Conservation (phyloP, 2,113 vertebrate species). For the Hippocampus mohnikei region DNA sequence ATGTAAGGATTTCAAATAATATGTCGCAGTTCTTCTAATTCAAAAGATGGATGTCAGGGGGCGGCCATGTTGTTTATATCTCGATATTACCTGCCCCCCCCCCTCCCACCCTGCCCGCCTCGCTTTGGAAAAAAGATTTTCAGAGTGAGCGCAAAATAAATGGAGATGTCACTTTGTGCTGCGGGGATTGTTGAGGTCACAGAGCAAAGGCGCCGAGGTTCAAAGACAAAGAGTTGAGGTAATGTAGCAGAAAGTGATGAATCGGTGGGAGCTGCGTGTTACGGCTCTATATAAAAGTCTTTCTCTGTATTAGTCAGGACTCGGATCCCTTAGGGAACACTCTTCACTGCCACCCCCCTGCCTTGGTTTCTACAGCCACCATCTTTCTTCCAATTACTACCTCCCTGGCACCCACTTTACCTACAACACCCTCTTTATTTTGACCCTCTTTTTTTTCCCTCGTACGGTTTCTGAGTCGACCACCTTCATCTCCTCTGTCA, state of each 20-base stretch:
- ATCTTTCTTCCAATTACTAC: slow-evolving; percentile 59
- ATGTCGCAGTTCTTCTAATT: not conserved
- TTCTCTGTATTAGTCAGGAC: slow-evolving; percentile 53
- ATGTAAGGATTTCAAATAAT: not conserved
- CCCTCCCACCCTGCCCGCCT: not conserved
- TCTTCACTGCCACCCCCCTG: slow-evolving; percentile 30
- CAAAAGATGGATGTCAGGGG: not conserved
- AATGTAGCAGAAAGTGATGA: slow-evolving; percentile 46
- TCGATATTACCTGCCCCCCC: not conserved
- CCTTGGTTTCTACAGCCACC: slow-evolving; percentile 36
- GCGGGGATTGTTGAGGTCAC: slow-evolving; percentile 39
- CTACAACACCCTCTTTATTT: slow-evolving; percentile 8
- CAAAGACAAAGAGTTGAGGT: slow-evolving; percentile 35
- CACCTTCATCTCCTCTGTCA: slow-evolving; percentile 2
- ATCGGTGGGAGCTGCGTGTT: slow-evolving; percentile 35
- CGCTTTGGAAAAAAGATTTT: slow-evolving; percentile 1
- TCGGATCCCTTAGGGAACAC: slow-evolving; percentile 35
- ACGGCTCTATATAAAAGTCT: slow-evolving; percentile 54
- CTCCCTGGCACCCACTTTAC: slow-evolving; percentile 33
- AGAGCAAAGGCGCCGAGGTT: slow-evolving; percentile 21
- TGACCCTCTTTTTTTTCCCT: slow-evolving; percentile 15
- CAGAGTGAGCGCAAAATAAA: slow-evolving; percentile 11
- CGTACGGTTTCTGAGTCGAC: slow-evolving; percentile 7
- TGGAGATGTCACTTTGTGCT: slow-evolving; percentile 18
- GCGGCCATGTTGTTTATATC: not conserved